These are phyloP conservation scores for Myanophis thanlyinensis DNA, from an alignment of 2,113 vertebrate species.

Conservation along the genomic window DNA sequence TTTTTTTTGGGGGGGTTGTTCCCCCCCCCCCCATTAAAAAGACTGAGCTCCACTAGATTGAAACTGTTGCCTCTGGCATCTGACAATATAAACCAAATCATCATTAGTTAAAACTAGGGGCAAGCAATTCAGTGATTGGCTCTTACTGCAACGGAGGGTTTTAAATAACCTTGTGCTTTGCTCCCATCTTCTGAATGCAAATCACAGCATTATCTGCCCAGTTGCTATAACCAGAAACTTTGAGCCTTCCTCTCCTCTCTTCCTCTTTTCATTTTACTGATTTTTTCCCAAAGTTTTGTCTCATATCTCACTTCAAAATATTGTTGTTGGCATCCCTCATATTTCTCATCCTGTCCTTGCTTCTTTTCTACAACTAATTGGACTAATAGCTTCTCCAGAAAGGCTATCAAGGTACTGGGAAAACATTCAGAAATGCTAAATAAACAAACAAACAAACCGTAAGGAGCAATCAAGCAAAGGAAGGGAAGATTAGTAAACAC, in stretches of 20 bases:
- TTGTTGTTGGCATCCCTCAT: neutral
- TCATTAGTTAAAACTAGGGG: neutral
- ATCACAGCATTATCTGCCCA: neutral
- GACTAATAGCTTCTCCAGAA: neutral
- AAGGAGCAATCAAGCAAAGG: neutral
- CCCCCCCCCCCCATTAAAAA: neutral
- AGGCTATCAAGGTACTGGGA: neutral
- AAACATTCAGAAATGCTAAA: neutral
- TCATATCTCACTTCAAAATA: neutral
- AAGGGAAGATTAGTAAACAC: neutral
- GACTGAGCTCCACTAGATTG: neutral
- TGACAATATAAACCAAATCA: neutral
- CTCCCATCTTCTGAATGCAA: neutral
- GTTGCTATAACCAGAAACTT: neutral
- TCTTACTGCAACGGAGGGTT: neutral
- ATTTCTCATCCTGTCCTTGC: neutral
- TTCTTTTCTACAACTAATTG: neutral
- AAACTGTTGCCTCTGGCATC: neutral
- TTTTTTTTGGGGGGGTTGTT: neutral
- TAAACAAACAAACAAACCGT: neutral
- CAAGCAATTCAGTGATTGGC: neutral
- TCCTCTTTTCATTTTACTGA: neutral
- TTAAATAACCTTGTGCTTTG: neutral
- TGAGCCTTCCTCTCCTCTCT: neutral
- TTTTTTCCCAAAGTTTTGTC: neutral